Conservation (phyloP, 2,888 invertebrate genomes). For the Tenodera sinensis region DNA sequence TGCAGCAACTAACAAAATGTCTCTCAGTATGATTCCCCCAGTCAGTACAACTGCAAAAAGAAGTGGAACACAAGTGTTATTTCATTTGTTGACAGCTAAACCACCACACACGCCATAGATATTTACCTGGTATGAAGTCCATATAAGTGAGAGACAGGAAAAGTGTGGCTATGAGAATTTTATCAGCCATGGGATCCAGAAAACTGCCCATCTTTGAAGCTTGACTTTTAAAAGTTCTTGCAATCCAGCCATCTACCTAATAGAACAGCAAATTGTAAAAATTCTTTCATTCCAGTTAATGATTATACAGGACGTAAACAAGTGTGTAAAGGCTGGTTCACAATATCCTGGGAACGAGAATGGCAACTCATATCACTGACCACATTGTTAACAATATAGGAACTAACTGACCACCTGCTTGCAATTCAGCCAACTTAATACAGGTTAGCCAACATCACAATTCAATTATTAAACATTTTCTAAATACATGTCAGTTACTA, state of each 20-base stretch:
- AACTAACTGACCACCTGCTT: too few relatives aligned
- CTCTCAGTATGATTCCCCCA: conserved; percentile 77
- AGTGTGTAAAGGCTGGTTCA: not conserved
- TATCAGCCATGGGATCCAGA: conserved; percentile 95
- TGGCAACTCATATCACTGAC: too few relatives aligned
- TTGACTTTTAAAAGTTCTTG: conserved; percentile 86
- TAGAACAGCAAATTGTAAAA: conserved; percentile 37
- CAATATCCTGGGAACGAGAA: too few relatives aligned
- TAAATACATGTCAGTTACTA: too few relatives aligned
- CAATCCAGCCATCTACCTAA: conserved; percentile 94
- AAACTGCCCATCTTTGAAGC: conserved; percentile 92
- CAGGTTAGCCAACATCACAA: too few relatives aligned
- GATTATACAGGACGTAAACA: not conserved
- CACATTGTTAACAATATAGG: too few relatives aligned
- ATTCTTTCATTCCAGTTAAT: too few relatives aligned
- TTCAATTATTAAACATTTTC: too few relatives aligned
- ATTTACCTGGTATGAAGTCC: conserved; percentile 70
- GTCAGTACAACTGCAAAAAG: conserved; percentile 59
- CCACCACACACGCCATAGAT: not conserved
- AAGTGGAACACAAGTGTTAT: not conserved
- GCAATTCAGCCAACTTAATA: too few relatives aligned
- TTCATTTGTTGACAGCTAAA: not conserved
- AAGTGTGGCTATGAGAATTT: conserved; percentile 84
- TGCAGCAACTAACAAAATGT: conserved; percentile 74
- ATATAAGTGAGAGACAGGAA: conserved; percentile 84